phyloP scores from a whole-genome alignment of 1,140 invertebrate genomes.

The Marisa cornuarietis region DNA sequence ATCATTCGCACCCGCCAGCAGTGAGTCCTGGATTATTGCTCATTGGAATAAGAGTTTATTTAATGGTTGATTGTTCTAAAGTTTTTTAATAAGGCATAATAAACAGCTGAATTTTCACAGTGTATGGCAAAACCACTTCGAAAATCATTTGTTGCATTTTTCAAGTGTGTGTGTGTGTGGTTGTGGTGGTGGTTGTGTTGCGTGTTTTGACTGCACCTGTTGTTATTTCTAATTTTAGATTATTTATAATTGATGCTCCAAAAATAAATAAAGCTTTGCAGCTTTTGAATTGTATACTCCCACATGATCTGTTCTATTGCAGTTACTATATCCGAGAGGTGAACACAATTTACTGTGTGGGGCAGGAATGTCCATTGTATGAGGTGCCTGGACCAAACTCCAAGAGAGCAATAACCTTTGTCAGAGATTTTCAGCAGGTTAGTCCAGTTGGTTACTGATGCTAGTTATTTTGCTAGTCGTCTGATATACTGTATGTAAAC shows the following conservation, averaged over 20 bases:
- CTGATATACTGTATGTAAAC: no score
- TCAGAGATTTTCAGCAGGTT: conserved; percentile 95
- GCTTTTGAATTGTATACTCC: not conserved
- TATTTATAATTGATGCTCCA: no score
- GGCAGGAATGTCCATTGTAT: conserved; percentile 95
- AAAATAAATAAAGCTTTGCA: not conserved
- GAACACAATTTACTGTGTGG: conserved; percentile 89
- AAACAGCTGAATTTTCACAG: no score
- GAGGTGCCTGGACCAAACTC: conserved; percentile 99
- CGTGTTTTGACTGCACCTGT: no score
- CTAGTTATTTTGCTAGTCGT: no score
- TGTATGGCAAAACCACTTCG: no score
- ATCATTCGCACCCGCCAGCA: conserved; percentile 86
- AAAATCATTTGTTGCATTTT: no score
- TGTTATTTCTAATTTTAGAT: no score
- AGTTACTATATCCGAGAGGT: conserved; percentile 92
- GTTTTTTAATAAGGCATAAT: no score
- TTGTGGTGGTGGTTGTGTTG: no score
- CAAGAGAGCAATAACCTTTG: conserved; percentile 97
- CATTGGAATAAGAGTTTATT: not conserved
- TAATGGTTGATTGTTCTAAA: no score
- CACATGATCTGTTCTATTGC: conserved; percentile 55
- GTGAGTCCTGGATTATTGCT: conserved; percentile 50
- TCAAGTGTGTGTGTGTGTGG: no score
- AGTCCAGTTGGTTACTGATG: conserved; percentile 4